Conservation (phyloP, 23 tunicate species). For the Clavelina lepadiformis region DNA sequence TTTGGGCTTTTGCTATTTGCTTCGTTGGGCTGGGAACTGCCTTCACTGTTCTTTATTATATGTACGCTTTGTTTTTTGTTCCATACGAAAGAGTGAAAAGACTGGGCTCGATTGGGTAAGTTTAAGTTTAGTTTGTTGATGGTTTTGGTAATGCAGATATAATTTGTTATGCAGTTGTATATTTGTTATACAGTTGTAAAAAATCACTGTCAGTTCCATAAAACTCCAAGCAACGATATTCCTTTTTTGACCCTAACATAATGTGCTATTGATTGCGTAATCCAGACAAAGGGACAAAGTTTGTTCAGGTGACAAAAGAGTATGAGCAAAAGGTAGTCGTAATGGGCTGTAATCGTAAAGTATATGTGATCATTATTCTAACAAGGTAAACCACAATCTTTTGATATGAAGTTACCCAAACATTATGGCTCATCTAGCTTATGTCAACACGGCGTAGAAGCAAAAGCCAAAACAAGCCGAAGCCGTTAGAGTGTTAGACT, state of each 20-base stretch:
- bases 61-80: constrained; percentile 19
- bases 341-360: too few relatives aligned
- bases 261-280: neutral
- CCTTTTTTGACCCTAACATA: neutral
- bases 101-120: constrained; percentile 74
- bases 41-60: neutral
- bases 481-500: too few relatives aligned
- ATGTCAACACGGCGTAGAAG: too few relatives aligned
- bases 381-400: too few relatives aligned
- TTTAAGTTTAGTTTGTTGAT: neutral
- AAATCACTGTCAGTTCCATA: neutral
- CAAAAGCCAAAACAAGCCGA: too few relatives aligned
- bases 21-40: neutral
- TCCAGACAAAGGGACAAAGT: too few relatives aligned
- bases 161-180: neutral
- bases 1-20: neutral
- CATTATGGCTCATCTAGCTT: too few relatives aligned
- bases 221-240: neutral
- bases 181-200: neutral
- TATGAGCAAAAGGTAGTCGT: too few relatives aligned
- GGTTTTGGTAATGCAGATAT: neutral
- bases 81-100: constrained; percentile 39
- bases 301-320: too few relatives aligned
- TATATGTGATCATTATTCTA: too few relatives aligned
- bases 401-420: too few relatives aligned